Evolutionary conservation across 2,888 invertebrate genomes (phyloP).

Genomic region (Mechanitis mazaeus): DNA sequence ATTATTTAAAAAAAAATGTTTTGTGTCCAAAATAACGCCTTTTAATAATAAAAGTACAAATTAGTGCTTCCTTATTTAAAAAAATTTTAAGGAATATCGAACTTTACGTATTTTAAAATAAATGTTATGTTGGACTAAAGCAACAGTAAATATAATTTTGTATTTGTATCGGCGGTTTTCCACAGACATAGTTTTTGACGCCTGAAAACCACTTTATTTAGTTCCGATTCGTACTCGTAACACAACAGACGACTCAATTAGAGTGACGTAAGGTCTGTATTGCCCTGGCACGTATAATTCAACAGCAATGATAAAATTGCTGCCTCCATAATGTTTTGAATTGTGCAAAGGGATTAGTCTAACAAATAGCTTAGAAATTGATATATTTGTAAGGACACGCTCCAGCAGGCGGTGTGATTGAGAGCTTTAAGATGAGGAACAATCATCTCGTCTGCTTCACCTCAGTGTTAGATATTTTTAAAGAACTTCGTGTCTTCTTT

Average conservation of each 20-base stretch:
- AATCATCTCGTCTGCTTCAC: no score
- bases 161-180: slow-evolving; percentile 31
- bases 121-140: not conserved
- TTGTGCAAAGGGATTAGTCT: slow-evolving; percentile 15
- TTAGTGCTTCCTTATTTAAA: not conserved
- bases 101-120: slow-evolving; percentile 10
- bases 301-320: not conserved
- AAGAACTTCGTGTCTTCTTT: no score
- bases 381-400: slow-evolving; percentile 23
- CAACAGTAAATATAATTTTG: slow-evolving; percentile 2
- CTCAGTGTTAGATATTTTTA: no score
- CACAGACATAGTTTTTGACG: slow-evolving; percentile 32
- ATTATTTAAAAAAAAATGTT: slow-evolving; percentile 40
- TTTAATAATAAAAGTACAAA: slow-evolving; percentile 14
- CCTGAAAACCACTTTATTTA: slow-evolving; percentile 5
- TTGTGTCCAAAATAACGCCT: slow-evolving; percentile 47
- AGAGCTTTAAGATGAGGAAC: not conserved
- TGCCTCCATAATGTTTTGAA: slow-evolving; percentile 11
- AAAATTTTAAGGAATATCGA: slow-evolving; percentile 17
- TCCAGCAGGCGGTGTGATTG: slow-evolving; percentile 13
- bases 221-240: not conserved
- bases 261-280: slow-evolving; percentile 12
- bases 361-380: slow-evolving; percentile 22
- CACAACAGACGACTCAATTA: not conserved
- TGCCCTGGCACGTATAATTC: not conserved